Evolutionary conservation across 2,113 vertebrate genomes (phyloP), one percentile per base, ranked within the genome.

Genomic region (Sialia sialis): DNA sequence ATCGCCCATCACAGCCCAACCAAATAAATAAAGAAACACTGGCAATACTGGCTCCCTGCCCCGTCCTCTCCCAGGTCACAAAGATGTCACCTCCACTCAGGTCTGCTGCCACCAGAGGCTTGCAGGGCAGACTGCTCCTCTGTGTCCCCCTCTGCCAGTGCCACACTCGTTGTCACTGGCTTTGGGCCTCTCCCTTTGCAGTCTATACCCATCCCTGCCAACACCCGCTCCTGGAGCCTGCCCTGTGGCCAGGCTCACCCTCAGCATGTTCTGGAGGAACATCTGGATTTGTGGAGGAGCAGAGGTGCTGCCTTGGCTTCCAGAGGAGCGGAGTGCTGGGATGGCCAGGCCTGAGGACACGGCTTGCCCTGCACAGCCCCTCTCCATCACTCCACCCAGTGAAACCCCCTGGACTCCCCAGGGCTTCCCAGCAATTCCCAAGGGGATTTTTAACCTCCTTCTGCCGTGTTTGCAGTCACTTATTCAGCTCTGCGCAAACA

Each of bases 321-420:
- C 74, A 82, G 41, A 92, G 46, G 32, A 75, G 38, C n/a, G 1
- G 46, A 51, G 29, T 82, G 49, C 16, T 2, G 9, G 27, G 39
- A 72, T 4, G 26, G 36, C 18, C 5, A 1, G 16, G 9, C n/a
- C 34, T 14, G 41, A 36, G 29, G 26, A 38, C 16, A 6, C 11
- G 2, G 18, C 54, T 36, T 7, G 9, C 23, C 55, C 44, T 1
- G 0, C 36, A 38, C 9, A 46, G 36, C 27, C n/a, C 10, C 17
- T 72, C 38, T 63, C 27, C 8, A 2, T 26, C 6, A 0, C 19
- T 62, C 11, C 38, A 11, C 15, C 4, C 1, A 0, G 2, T 25
- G 22, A 77, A 73, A 55, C 10, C 34, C 39, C 36, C 10, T 10
- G 41, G 34, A 12, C 21, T 51, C 13, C 60, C 49, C 48, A 23